Evolutionary conservation across 2,113 vertebrate species (phyloP).

Genomic region (Hemiscyllium ocellatum): DNA sequence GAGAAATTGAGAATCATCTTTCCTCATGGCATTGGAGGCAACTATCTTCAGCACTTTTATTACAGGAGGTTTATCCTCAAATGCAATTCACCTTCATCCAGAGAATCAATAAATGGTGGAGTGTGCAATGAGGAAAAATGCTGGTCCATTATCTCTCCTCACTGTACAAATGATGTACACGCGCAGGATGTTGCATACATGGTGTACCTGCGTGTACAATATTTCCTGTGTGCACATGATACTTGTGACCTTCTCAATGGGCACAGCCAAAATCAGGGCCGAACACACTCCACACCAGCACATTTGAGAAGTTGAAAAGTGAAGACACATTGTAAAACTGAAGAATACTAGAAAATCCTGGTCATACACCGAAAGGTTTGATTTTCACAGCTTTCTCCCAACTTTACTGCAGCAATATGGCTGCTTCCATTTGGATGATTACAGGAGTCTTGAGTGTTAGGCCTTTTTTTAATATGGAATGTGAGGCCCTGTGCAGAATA

Average conservation of each 20-base stretch:
- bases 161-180: neutral
- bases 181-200: too few species aligned
- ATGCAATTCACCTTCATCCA: neutral
- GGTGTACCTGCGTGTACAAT: neutral
- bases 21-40: neutral
- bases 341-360: too few species aligned
- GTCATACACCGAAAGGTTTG: neutral
- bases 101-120: neutral
- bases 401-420: neutral
- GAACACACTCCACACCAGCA: neutral
- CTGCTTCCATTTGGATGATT: neutral
- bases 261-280: neutral
- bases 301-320: neutral
- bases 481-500: neutral
- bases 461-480: neutral
- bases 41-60: neutral
- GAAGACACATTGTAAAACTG: too few species aligned
- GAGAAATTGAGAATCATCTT: neutral
- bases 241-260: neutral
- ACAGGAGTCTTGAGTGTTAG: neutral
- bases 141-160: neutral
- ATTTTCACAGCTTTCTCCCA: neutral
- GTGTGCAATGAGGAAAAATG: neutral
- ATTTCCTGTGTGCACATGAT: too few species aligned
- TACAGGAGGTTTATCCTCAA: neutral